Evolutionary conservation across 1,140 invertebrate genomes (phyloP).

Genomic region (Neocloeon triangulifer): DNA sequence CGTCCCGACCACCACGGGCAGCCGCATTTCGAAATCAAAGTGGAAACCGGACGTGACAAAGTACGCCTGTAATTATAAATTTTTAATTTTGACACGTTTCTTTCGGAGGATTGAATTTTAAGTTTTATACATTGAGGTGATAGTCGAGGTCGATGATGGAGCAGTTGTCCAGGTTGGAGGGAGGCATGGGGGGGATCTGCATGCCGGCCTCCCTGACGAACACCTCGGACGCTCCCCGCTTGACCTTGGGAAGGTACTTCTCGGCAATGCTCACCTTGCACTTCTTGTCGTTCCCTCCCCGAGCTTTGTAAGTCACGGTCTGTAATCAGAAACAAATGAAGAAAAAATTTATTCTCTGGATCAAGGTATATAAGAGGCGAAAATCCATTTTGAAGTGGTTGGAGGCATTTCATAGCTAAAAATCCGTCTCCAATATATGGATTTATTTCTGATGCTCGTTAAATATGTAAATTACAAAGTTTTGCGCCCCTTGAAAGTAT

Average conservation of each 20-base stretch:
- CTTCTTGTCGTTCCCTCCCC: slow-evolving; percentile 22
- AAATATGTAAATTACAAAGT: too few species aligned
- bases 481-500: too few species aligned
- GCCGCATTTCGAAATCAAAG: slow-evolving; percentile 28
- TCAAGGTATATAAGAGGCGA: too few species aligned
- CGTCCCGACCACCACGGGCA: slow-evolving; percentile 33
- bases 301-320: slow-evolving; percentile 29
- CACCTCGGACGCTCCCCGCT: slow-evolving; percentile 22
- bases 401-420: too few species aligned
- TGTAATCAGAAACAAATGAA: slow-evolving; percentile 2
- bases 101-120: too few species aligned
- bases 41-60: too few species aligned
- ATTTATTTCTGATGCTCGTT: too few species aligned
- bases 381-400: too few species aligned
- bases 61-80: too few species aligned
- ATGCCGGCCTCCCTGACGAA: slow-evolving; percentile 34
- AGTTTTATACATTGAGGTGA: slow-evolving; percentile 28
- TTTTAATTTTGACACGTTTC: too few species aligned
- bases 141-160: slow-evolving; percentile 38
- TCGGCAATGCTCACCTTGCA: slow-evolving; percentile 24
- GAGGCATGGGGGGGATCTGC: slow-evolving; percentile 32
- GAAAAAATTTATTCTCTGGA: too few species aligned
- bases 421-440: too few species aligned
- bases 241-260: slow-evolving; percentile 28
- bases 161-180: slow-evolving; percentile 36